These are phyloP conservation scores for Ptychodera flava DNA, from an alignment of 35 echinoderm and acorn worm species.

Conservation along the genomic window DNA sequence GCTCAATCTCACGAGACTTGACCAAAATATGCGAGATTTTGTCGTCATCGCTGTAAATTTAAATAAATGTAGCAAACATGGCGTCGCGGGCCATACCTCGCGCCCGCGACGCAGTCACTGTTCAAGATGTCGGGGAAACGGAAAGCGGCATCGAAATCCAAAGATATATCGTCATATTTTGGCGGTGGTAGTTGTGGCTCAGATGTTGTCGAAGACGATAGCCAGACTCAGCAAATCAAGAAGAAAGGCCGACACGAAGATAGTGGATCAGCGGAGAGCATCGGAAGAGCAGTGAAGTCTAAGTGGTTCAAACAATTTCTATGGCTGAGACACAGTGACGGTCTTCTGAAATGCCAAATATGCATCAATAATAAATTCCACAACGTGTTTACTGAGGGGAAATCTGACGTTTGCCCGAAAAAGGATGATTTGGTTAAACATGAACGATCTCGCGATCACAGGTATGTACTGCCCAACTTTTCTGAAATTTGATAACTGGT, in stretches of 20 bases:
- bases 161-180: background rate
- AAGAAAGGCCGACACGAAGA: background rate
- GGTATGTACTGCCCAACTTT: background rate
- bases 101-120: background rate
- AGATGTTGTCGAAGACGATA: background rate
- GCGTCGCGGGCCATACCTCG: background rate
- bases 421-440: background rate
- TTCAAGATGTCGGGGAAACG: background rate
- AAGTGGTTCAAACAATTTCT: background rate
- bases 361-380: background rate
- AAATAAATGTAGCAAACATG: background rate
- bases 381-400: background rate
- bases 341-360: background rate
- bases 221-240: background rate
- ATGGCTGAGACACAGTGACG: background rate
- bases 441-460: background rate
- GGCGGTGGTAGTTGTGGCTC: background rate
- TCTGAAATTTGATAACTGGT: background rate
- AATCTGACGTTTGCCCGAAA: background rate
- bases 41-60: background rate
- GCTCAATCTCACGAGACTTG: background rate
- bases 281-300: background rate
- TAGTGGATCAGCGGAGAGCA: background rate
- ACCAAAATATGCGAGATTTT: background rate
- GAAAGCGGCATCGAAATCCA: background rate